These are phyloP conservation scores for Chinchilla lanigera DNA, from an alignment of 2,113 vertebrate genomes.

Conservation along the genomic window DNA sequence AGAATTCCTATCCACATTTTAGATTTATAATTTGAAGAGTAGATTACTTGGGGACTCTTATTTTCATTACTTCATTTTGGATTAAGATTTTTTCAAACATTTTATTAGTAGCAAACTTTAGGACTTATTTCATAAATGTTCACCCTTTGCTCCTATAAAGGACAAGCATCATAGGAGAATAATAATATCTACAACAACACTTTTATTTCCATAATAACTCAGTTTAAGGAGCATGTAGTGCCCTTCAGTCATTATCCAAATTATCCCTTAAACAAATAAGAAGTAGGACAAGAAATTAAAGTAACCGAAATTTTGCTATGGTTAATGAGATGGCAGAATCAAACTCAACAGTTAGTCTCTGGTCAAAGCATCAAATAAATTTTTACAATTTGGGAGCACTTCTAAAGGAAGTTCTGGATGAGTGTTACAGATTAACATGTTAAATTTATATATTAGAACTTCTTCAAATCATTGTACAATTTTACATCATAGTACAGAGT, in stretches of 20 bases:
- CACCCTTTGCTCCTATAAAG: not conserved
- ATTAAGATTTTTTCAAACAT: not conserved
- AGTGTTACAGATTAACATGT: not conserved
- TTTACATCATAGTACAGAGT: not conserved
- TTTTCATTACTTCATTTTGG: not conserved
- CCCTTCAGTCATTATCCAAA: not conserved
- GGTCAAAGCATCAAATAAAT: not conserved
- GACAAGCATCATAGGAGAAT: not conserved
- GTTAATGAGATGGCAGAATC: not conserved
- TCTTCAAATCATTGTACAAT: not conserved
- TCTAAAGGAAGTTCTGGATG: not conserved
- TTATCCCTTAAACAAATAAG: not conserved
- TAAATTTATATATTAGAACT: not conserved
- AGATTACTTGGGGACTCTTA: not conserved
- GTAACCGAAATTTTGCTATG: not conserved
- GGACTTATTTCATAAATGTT: not conserved
- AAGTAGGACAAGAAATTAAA: not conserved
- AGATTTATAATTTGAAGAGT: constrained; percentile 1
- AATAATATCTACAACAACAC: not conserved
- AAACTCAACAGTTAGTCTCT: not conserved
- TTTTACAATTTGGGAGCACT: not conserved
- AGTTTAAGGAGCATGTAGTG: not conserved
- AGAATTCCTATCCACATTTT: not conserved
- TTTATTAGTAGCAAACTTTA: not conserved
- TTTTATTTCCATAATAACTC: constrained; percentile 10